phyloP scores from a whole-genome alignment of 2,797 vertebrate genomes.

The Hypotaenidia philippensis region DNA sequence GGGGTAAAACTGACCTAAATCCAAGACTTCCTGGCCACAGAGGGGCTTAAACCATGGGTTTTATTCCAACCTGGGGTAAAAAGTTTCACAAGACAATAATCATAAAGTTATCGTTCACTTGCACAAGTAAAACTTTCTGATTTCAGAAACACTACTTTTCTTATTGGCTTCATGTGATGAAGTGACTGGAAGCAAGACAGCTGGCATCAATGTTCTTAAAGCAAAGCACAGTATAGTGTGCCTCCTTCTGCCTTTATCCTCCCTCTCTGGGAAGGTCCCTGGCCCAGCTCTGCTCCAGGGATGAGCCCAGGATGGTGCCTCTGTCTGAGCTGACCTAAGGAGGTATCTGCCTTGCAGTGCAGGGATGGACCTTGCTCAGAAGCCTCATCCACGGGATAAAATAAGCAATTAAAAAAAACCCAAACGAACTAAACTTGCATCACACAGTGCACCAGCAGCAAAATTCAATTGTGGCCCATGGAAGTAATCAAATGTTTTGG shows the following conservation, averaged over 20 bases:
- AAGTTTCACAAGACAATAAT: not conserved
- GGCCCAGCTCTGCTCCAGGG: not conserved
- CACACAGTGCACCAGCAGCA: not conserved
- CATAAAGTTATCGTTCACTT: not conserved
- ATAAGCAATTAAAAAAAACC: not conserved
- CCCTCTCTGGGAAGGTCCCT: not conserved
- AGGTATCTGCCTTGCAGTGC: not conserved
- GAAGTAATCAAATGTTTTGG: not conserved
- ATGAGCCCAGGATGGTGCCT: not conserved
- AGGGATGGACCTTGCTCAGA: not conserved
- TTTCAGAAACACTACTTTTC: not conserved
- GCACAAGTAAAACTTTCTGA: not conserved
- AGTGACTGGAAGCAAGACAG: not conserved
- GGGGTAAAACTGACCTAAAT: not conserved
- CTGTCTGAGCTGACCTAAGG: not conserved
- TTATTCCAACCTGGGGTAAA: not conserved
- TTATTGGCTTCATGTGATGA: not conserved
- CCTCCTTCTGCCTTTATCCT: not conserved
- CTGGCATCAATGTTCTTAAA: not conserved
- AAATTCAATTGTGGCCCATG: not conserved
- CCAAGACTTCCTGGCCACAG: not conserved
- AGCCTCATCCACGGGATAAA: not conserved
- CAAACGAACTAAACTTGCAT: not conserved
- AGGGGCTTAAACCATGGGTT: not conserved
- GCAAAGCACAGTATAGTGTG: fast-evolving